Evolutionary conservation across 2,113 vertebrate species (phyloP).

Genomic region (Prunella himalayana): DNA sequence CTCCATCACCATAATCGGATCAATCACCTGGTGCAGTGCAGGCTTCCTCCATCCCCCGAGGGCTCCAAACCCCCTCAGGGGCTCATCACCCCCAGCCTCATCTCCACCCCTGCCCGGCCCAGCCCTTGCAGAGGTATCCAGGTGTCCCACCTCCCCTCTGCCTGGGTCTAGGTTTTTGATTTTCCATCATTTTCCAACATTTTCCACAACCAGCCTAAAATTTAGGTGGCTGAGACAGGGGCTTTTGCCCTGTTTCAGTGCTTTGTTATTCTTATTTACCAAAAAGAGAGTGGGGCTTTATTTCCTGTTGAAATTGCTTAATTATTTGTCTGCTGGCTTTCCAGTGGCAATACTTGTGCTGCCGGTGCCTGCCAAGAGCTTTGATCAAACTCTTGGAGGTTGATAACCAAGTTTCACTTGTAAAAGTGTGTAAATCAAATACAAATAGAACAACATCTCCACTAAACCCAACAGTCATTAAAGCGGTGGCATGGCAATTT

Average conservation of each 20-base stretch:
- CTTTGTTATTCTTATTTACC: neutral
- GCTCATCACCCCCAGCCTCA: neutral
- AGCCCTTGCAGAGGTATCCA: neutral
- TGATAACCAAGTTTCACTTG: neutral
- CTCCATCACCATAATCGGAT: neutral
- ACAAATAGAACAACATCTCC: neutral
- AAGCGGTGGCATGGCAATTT: rapidly evolving
- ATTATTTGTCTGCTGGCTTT: neutral
- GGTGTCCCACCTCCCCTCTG: neutral
- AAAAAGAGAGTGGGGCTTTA: neutral
- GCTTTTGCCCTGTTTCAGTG: neutral
- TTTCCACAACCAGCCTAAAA: neutral
- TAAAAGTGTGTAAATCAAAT: neutral
- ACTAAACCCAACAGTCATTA: neutral
- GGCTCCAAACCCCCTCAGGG: neutral
- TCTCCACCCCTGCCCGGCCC: neutral
- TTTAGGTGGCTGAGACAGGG: no score
- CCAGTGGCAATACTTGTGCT: neutral
- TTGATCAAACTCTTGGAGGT: neutral
- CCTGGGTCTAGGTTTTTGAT: rapidly evolving
- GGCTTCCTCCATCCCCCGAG: neutral
- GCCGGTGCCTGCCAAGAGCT: neutral
- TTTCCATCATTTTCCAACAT: neutral
- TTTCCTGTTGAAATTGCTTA: neutral
- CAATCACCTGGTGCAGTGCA: neutral